These are phyloP conservation scores for Hippocampus kuda DNA, from an alignment of 2,797 vertebrate species.

Conservation along the genomic window DNA sequence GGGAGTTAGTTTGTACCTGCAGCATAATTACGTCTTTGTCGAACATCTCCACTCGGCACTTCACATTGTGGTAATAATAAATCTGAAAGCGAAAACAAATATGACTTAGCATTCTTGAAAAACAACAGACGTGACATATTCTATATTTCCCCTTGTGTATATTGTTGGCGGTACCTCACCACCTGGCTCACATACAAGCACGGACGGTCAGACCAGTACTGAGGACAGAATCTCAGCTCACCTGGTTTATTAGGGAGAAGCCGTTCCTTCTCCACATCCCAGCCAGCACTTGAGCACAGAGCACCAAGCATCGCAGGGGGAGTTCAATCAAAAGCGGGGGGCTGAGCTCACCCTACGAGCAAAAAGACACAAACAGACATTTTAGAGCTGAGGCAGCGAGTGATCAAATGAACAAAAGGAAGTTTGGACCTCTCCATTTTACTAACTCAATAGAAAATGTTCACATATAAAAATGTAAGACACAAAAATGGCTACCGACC, in stretches of 20 bases:
- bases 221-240: constrained; percentile 35
- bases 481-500: constrained; percentile 54
- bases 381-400: neutral
- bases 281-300: constrained; percentile 96
- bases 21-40: constrained; percentile 97
- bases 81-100: constrained; percentile 66
- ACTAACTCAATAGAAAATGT: neutral
- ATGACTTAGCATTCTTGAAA: neutral
- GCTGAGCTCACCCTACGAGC: constrained; percentile 84
- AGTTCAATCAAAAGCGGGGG: constrained; percentile 92
- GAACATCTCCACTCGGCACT: constrained; percentile 96
- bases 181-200: too few species aligned
- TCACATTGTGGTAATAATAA: constrained; percentile 98
- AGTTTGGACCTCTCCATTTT: neutral
- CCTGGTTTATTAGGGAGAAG: constrained; percentile 96
- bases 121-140: neutral
- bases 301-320: constrained; percentile 86
- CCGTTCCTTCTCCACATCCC: constrained; percentile 98
- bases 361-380: neutral
- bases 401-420: neutral
- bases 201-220: neutral
- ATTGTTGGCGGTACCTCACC: too few species aligned
- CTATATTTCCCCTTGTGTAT: neutral
- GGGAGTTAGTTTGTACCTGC: constrained; percentile 67
- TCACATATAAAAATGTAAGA: neutral